Base-by-base conservation (phyloP, 2,888 invertebrate genomes). In the Agonum fuliginosum region DNA sequence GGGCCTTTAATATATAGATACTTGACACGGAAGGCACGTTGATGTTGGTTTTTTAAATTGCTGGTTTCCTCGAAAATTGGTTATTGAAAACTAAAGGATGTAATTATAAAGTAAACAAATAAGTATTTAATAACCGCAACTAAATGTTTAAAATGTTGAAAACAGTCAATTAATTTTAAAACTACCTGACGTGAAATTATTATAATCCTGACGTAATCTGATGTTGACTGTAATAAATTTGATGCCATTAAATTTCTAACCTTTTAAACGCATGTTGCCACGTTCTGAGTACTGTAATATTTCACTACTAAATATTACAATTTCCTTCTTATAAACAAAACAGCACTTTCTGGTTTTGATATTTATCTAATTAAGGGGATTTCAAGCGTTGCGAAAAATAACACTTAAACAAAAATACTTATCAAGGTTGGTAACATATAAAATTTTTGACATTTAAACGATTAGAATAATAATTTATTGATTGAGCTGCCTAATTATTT, bases 31-130 rank as follows among this genome's bases (percentile, higher is more conserved):
- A 62, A 14, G 34, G 27, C 46, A 46, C 14, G 46, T 70, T 43
- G 14, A 46, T 14, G 70, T 70, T 70, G 46, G 46, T 70, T 46
- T 70, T 46, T 19, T 24, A 70, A 70, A 70, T 70, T 70, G 37
- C 46, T 20, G 43, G 46, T 70, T 69, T 46, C 41, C 70, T 22
- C 27, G 46, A 70, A 70, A 70, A 70, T 70, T 46, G 70, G 6
- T 70, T 46, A 70, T 70, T 70, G 70, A 70, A 70, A 70, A 46
- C 8, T 46, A 24, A 70, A 48, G 30, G 46, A 24, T 22, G 30
- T 70, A 70, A 70, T 70, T 70, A 70, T 67, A 41, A 24, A 41
- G 22, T 43, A 24, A 43, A 70, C 46, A 46, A 70, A 62, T 12
- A 30, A 70, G 20, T 46, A 37, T 41, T 30, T 62, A 62, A 62